Evolutionary conservation across 2,113 vertebrate genomes (phyloP), one percentile per base, ranked within the genome.

Genomic region (Tor tambroides): DNA sequence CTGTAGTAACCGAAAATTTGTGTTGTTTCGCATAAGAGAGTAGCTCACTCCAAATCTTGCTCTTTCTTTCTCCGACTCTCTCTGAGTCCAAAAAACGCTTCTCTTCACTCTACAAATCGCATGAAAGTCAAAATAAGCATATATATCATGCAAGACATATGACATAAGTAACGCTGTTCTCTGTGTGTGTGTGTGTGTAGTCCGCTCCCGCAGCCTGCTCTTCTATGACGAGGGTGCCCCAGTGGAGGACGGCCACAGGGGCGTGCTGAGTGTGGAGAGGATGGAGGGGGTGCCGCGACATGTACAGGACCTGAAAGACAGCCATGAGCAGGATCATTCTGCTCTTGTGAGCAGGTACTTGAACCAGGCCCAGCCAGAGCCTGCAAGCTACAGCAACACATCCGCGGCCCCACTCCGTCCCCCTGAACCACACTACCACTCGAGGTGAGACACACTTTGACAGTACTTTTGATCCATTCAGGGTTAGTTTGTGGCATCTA

Each of bases 121-220:
- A 72, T 41, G 21, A 41, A 19, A 75, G 14, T 76, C 41, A 26
- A 49, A 49, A 12, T 28, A 46, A 76, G 9, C 21, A 19, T 54
- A 43, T 10, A 56, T 9, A 74, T 43, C 38, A 41, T 43, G 38
- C 38, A 46, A 46, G 14, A 15, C 41, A 75, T 26, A 12, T 12
- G 46, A 78, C 12, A 30, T 78, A 49, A 32, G 28, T 32, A 78
- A 54, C 49, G 28, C 8, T 54, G 17, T 78, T 51, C 46, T 46
- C 26, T 54, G 1, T 65, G 11, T 69, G 21, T 89, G 74, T 91
- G 88, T 93, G n/a, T 89, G 81, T 89, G n/a, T 92, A 99, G 98
- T 99, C 94, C 98, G 97, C 9, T 99, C 98, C 83, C 96, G 98
- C 88, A 99, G 95, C 94, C 97, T 99, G 86, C 96, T 99, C 92